phyloP scores from a whole-genome alignment of 2,797 vertebrate species.

The Antrozous pallidus region DNA sequence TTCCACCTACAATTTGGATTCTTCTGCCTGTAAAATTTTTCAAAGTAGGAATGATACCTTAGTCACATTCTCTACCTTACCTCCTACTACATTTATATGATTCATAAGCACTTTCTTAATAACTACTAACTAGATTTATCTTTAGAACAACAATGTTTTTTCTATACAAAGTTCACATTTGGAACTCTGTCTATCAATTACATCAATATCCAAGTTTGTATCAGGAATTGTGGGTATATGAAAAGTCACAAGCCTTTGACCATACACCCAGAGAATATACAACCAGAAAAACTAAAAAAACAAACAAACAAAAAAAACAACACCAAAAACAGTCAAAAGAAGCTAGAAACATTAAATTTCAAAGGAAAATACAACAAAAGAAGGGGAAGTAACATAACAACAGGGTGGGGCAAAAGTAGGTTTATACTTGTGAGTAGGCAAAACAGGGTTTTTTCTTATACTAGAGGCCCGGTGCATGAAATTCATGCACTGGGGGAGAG shows the following conservation, averaged over 20 bases:
- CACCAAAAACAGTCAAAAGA: not conserved
- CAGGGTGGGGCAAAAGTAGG: not conserved
- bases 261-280: not conserved
- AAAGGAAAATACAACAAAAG: not conserved
- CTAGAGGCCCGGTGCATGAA: too few species aligned
- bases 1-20: slow-evolving; percentile 33
- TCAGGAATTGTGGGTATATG: not conserved
- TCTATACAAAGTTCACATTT: not conserved
- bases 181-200: not conserved
- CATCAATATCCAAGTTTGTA: not conserved
- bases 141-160: not conserved
- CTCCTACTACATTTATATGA: not conserved
- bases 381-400: not conserved
- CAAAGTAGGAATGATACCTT: not conserved
- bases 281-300: not conserved
- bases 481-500: too few species aligned
- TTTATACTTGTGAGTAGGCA: not conserved
- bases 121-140: not conserved
- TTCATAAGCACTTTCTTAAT: not conserved
- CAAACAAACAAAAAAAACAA: not conserved
- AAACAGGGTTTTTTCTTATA: not conserved
- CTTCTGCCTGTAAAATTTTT: not conserved
- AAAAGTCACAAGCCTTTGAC: not conserved
- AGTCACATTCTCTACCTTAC: not conserved
- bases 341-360: slow-evolving; percentile 27